Conservation (phyloP, 2,888 invertebrate genomes). For the Eilema sororculum region DNA sequence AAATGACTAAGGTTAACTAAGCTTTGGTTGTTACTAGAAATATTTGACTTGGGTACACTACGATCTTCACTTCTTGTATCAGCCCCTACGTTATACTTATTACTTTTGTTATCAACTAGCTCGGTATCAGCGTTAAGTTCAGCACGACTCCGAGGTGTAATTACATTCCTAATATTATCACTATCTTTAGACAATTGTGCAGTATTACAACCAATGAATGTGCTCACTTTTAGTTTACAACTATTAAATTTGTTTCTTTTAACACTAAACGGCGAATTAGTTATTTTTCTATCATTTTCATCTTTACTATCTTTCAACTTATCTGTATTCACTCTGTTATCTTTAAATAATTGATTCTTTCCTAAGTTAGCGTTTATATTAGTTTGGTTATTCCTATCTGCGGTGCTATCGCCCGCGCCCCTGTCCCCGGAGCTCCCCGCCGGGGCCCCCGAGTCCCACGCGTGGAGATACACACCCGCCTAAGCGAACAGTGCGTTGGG, state of each 20-base stretch:
- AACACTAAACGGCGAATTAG: not conserved
- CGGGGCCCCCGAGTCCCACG: slow-evolving; percentile 51
- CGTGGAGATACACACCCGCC: slow-evolving; percentile 60
- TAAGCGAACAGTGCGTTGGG: slow-evolving; percentile 80
- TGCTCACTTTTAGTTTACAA: not conserved
- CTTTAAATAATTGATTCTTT: not conserved
- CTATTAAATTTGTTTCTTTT: not conserved
- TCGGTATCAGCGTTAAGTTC: not conserved
- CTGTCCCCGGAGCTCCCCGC: slow-evolving; percentile 15
- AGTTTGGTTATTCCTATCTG: not conserved
- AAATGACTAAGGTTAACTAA: slow-evolving; percentile 20
- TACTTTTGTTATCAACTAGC: not conserved
- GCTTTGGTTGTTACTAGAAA: slow-evolving; percentile 21
- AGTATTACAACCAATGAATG: slow-evolving; percentile 8
- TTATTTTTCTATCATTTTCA: not conserved
- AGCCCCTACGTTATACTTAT: not conserved
- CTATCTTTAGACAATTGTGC: slow-evolving; percentile 6
- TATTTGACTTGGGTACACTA: slow-evolving; percentile 5
- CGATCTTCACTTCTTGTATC: not conserved
- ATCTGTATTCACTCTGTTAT: not conserved
- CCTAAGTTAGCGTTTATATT: not conserved
- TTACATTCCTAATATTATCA: not conserved
- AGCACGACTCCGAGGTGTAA: not conserved
- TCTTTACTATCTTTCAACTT: not conserved
- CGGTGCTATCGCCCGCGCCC: not conserved